These are phyloP conservation scores for Bombus breviceps DNA, from an alignment of 1,140 invertebrate genomes.

Conservation along the genomic window DNA sequence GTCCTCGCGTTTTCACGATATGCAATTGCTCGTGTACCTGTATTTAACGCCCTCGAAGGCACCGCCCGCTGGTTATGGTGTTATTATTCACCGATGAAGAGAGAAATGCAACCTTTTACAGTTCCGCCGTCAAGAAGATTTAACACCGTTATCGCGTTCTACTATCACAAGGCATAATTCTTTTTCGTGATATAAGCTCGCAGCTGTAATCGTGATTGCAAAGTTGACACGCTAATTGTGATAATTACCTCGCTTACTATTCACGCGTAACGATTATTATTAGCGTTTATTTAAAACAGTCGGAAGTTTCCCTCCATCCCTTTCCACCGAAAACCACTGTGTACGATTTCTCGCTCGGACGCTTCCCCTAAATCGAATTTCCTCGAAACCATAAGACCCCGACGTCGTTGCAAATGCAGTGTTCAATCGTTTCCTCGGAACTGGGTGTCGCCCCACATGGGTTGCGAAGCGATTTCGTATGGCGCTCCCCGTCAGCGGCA, in stretches of 20 bases:
- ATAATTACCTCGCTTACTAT: neutral
- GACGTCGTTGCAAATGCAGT: slow-evolving; percentile 19
- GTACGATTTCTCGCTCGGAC: neutral
- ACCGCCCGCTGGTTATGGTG: slow-evolving; percentile 17
- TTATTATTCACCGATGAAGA: slow-evolving; percentile 23
- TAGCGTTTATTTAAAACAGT: neutral
- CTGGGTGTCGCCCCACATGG: neutral
- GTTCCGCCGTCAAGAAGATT: neutral
- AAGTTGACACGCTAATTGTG: neutral
- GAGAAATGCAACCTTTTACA: neutral
- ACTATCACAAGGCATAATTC: neutral
- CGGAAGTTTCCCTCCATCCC: neutral
- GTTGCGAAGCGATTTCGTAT: slow-evolving; percentile 35
- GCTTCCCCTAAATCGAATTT: slow-evolving; percentile 9
- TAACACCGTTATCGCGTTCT: neutral
- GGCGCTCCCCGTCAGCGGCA: slow-evolving; percentile 10
- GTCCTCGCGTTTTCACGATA: slow-evolving; percentile 55
- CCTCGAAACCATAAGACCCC: slow-evolving; percentile 27
- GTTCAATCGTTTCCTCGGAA: slow-evolving; percentile 51
- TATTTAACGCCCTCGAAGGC: slow-evolving; percentile 55
- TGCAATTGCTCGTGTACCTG: slow-evolving; percentile 56
- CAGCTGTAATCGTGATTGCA: neutral
- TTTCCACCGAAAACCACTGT: no score
- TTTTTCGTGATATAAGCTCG: neutral
- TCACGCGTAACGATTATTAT: neutral